Conservation (phyloP, 2,113 vertebrate genomes). For the Oxyruncus cristatus region DNA sequence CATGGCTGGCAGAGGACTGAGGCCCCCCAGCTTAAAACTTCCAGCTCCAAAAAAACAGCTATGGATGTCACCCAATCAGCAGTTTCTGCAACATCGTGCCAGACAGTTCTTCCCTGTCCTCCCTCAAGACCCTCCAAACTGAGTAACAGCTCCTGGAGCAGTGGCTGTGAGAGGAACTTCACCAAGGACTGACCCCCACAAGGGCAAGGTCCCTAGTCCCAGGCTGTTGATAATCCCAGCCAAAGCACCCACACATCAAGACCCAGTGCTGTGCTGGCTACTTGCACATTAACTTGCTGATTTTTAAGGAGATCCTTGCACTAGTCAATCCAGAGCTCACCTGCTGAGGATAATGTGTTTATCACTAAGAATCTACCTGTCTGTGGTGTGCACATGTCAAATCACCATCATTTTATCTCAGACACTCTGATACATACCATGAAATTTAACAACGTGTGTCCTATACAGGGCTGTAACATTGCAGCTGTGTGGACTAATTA, state of each 20-base stretch:
- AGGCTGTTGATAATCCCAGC: background rate
- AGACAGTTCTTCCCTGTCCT: background rate
- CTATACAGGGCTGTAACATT: background rate
- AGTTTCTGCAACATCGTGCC: rapidly evolving
- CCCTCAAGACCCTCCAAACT: rapidly evolving
- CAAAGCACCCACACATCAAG: background rate
- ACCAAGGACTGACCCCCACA: rapidly evolving
- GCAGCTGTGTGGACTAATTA: constrained; percentile 57
- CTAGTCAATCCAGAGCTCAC: background rate
- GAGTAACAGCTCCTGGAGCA: background rate
- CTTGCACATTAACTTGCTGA: background rate
- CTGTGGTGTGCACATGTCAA: background rate
- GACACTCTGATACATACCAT: background rate
- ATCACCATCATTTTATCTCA: background rate
- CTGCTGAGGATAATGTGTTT: background rate
- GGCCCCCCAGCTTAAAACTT: background rate
- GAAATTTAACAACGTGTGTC: constrained; percentile 49
- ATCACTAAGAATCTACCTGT: background rate
- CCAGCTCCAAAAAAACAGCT: rapidly evolving
- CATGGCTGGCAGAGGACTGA: background rate
- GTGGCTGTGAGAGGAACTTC: rapidly evolving
- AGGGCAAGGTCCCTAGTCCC: background rate
- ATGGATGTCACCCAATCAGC: rapidly evolving
- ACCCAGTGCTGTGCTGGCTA: background rate
- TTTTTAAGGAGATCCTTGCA: background rate